phyloP scores from a whole-genome alignment of 2,888 invertebrate species.

The Dendrolimus pini region DNA sequence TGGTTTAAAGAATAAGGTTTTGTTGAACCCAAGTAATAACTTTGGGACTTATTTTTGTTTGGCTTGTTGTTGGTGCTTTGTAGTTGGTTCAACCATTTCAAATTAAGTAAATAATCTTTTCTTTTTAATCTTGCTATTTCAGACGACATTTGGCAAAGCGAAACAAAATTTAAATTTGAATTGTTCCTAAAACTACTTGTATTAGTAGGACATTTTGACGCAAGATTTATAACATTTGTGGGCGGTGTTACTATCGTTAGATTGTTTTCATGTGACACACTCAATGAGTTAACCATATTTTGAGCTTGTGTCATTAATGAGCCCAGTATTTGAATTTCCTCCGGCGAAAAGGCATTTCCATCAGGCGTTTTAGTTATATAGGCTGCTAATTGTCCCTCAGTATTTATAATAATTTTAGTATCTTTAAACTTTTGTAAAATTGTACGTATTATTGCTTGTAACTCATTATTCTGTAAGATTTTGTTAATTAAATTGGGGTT shows the following conservation, averaged over 20 bases:
- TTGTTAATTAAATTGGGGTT: background rate
- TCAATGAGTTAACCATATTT: background rate
- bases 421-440: slow-evolving; percentile 20
- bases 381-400: background rate
- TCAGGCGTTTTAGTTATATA: background rate
- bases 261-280: background rate
- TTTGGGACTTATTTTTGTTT: no score
- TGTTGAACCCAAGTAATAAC: no score
- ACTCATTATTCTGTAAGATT: background rate
- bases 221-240: background rate
- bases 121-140: no score
- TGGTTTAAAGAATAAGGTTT: no score
- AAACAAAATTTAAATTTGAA: no score
- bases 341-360: background rate
- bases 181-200: no score
- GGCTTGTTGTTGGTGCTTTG: no score
- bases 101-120: no score
- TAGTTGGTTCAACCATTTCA: no score
- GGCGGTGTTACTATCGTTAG: background rate
- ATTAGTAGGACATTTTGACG: background rate
- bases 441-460: background rate
- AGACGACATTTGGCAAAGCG: no score
- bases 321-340: slow-evolving; percentile 2
- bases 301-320: slow-evolving; percentile 2
- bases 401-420: slow-evolving; percentile 16